Evolutionary conservation across 2,888 invertebrate species (phyloP).

Genomic region (Sphaerophoria rueppellii): DNA sequence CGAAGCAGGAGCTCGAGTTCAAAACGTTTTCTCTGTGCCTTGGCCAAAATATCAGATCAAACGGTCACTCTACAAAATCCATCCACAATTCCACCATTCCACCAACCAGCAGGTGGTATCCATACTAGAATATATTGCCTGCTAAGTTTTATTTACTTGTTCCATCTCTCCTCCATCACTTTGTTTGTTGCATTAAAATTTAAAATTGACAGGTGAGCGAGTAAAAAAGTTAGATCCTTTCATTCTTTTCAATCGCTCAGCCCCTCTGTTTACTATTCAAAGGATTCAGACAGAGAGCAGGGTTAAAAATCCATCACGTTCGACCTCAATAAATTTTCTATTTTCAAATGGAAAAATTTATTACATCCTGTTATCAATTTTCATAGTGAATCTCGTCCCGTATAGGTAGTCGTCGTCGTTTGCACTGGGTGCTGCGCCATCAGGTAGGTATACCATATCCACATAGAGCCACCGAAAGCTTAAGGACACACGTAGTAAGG

Average conservation of each 20-base stretch:
- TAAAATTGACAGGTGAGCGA: slow-evolving; percentile 47
- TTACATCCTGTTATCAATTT: slow-evolving; percentile 71
- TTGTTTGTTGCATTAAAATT: slow-evolving; percentile 59
- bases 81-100: too few relatives aligned
- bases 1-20: too few relatives aligned
- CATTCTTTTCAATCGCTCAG: not conserved
- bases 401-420: too few relatives aligned
- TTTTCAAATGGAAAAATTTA: slow-evolving; percentile 65
- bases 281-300: slow-evolving; percentile 12
- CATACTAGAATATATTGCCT: slow-evolving; percentile 18
- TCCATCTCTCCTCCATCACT: slow-evolving; percentile 20
- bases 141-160: slow-evolving; percentile 19
- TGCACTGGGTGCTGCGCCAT: slow-evolving; percentile 41
- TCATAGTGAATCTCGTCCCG: slow-evolving; percentile 55
- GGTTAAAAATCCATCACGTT: slow-evolving; percentile 67
- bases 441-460: slow-evolving; percentile 16
- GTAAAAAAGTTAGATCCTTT: not conserved
- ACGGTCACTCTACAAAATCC: not conserved
- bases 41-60: too few relatives aligned
- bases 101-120: slow-evolving; percentile 4
- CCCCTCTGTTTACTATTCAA: not conserved
- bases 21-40: too few relatives aligned
- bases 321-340: slow-evolving; percentile 71
- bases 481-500: slow-evolving; percentile 55
- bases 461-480: slow-evolving; percentile 35